Evolutionary conservation across 2,113 vertebrate genomes (phyloP), one percentile per base, ranked within the genome.

Genomic region (Aplodontia rufa): DNA sequence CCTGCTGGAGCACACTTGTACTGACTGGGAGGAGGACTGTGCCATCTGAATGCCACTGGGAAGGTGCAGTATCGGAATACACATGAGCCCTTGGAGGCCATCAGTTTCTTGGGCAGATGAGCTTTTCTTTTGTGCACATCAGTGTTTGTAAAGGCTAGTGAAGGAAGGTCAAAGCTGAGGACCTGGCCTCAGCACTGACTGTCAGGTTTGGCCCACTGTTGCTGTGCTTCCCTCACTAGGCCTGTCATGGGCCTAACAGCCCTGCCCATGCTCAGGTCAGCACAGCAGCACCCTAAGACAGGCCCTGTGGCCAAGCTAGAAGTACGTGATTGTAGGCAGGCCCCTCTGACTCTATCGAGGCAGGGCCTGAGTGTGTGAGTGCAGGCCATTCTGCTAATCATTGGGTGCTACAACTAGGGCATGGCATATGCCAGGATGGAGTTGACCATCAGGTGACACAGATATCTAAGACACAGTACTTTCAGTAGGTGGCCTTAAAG

Each of bases 381-480:
- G 13, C 4, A 9, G 47, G 47, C 28, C 26, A 1, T 78, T 30
- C 55, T 6, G 6, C n/a, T 47, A 14, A 62, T 32, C 60, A 12
- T 53, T 62, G 55, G 45, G 26, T 53, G 12, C 37, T 26, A 2
- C 8, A 10, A 40, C 20, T 22, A 35, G 37, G 71, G 37, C 9
- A 26, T 5, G 7, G 6, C n/a, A 81, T 13, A 9, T 47, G 42
- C 49, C 6, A 14, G 32, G 4, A 6, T 0, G 0, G n/a, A 30
- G 68, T 24, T 30, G 45, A 7, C 51, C 12, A 32, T 82, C n/a
- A 22, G 28, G 72, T 51, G 13, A 30, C 14, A 0, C 16, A 0
- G 26, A 71, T 28, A 10, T 8, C 42, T 4, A 3, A 17, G 16
- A 13, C n/a, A 13, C 8, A 5, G 69, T 7, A 7, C 40, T 47